Percentiles rank a stretch among this genome's conserved stretches.
phyloP scores from a whole-genome alignment of 2,888 invertebrate species.

The Encarsia formosa region DNA sequence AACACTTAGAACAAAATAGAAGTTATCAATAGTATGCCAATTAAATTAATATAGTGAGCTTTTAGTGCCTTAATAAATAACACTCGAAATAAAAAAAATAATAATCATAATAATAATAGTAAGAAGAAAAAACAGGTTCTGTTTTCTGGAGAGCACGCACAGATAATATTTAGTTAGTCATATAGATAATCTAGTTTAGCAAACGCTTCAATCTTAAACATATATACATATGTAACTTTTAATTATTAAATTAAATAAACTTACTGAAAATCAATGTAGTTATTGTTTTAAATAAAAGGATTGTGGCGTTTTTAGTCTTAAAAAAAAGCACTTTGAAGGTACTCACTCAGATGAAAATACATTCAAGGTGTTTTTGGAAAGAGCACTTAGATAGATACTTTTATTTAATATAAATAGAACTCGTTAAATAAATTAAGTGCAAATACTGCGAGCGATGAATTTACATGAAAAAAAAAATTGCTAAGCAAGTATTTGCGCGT shows the following conservation, averaged over 20 bases:
- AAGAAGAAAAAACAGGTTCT: too few species aligned
- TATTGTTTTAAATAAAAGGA: too few species aligned
- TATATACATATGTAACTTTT: not conserved
- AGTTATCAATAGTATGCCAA: not conserved
- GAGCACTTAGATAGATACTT: conserved; percentile 4
- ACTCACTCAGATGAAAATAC: too few species aligned
- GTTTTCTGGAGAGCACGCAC: conserved; percentile 23
- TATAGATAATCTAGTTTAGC: conserved; percentile 14
- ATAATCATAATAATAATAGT: conserved; percentile 1
- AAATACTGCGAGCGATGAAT: conserved; percentile 14
- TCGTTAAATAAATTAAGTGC: conserved; percentile 17
- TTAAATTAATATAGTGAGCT: conserved; percentile 8
- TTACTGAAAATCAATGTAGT: not conserved
- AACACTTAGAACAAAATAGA: not conserved
- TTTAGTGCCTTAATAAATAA: conserved; percentile 12
- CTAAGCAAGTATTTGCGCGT: conserved; percentile 29
- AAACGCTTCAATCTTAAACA: conserved; percentile 9
- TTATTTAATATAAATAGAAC: conserved; percentile 9
- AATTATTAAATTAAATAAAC: not conserved
- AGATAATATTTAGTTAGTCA: conserved; percentile 1
- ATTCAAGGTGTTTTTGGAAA: conserved; percentile 9
- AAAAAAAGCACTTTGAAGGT: too few species aligned
- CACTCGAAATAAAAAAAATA: conserved; percentile 4
- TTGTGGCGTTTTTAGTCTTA: conserved; percentile 7
- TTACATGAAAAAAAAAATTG: conserved; percentile 7